Base-by-base conservation (phyloP, 2,113 vertebrate species). In the Oostethus manadensis region DNA sequence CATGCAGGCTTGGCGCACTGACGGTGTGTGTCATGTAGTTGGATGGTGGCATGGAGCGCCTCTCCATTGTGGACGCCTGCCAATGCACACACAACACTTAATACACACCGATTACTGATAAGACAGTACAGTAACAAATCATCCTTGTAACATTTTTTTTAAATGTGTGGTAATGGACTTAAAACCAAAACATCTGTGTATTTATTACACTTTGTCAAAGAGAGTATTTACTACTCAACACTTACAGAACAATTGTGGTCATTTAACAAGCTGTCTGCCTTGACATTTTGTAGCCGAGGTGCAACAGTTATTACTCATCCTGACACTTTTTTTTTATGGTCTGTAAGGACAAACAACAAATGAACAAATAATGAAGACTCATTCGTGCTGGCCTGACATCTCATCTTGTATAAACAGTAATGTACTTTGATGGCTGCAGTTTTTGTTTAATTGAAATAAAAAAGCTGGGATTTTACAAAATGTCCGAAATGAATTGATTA, bases 21-120 rank as follows among this genome's bases (percentile, higher is more conserved):
- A 98, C 94, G 0, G 96, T 98, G 78, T 98, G 96, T 0, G 94
- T 97, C 89, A 98, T 97, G 86, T 97, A 97, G 53, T 94, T 92
- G 76, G 95, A 90, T 9, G 92, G 68, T 53, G 93, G 93, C 92
- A 97, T 90, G 1, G 94, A 94, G 46, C 92, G 91, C 8, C 94
- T 91, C 51, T 96, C 95, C 15, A 91, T 42, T 6, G 94, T 94
- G 6, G 93, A 82, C 1, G 90, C 89, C 96, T 98, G 88, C 49
- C 9, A 61, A 80, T 43, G 73, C 64, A 80, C 1, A 77, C 1
- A 61, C 29, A 66, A 54, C 26, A 14, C 13, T 33, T 5, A 33
- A 33, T 33, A 7, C 29, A 33, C 29, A 33, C 29, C 8, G 29
- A 26, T 26, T 26, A 26, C 23, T 26, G 5, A 2, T 26, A 5